Conservation (phyloP, 2,888 invertebrate genomes). For the Polyploca ridens region DNA sequence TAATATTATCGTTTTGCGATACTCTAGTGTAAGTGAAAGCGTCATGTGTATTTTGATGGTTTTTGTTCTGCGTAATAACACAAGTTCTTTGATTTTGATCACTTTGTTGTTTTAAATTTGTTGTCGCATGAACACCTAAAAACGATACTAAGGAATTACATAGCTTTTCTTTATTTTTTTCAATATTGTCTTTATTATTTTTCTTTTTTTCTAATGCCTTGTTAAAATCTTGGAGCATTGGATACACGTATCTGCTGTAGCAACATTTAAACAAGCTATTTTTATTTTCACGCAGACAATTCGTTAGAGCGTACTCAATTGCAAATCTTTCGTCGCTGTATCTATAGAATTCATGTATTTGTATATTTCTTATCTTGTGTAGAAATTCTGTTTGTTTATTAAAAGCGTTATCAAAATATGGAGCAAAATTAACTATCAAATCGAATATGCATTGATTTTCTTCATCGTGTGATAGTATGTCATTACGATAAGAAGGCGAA, state of each 20-base stretch:
- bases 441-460: constrained; percentile 3
- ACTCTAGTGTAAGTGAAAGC: background rate
- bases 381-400: background rate
- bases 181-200: background rate
- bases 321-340: background rate
- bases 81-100: background rate
- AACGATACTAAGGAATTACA: background rate
- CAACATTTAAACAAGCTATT: constrained; percentile 3
- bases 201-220: background rate
- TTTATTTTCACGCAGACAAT: background rate
- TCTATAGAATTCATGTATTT: background rate
- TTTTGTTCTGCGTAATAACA: background rate
- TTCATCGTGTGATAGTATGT: background rate
- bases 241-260: constrained; percentile 1
- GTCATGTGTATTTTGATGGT: background rate
- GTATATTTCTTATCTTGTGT: background rate
- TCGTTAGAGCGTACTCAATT: constrained; percentile 3
- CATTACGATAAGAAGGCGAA: background rate
- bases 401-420: background rate
- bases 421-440: constrained; percentile 1
- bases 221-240: background rate
- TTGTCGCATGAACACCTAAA: background rate
- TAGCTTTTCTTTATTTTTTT: background rate
- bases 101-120: background rate
- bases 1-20: background rate